Base-by-base conservation (phyloP, 2,113 vertebrate genomes). In the Oryzias melastigma region DNA sequence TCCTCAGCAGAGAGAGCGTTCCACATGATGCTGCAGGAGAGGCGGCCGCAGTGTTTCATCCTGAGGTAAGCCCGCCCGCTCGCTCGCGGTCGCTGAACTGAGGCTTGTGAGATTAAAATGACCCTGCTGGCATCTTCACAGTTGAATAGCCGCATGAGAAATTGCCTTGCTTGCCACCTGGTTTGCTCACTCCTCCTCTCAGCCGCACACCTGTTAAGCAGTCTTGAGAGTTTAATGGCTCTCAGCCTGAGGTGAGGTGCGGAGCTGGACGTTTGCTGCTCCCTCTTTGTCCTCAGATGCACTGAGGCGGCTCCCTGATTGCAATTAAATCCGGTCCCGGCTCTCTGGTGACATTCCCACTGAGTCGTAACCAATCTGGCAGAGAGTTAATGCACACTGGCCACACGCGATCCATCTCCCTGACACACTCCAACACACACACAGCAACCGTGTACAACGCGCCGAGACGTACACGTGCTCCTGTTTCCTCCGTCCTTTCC, bases 11-110 rank as follows among this genome's bases (percentile, higher is more conserved):
- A 98, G 77, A 87, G 93, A 73, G 95, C 96, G 17, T 96, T 93
- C 75, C 95, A 98, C 85, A 93, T 94, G 92, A 93, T 98, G 83
- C 91, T 95, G 77, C 95, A 93, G 86, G 95, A 98, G 77, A 90
- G 84, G 58, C 91, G 76, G 20, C 92, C 94, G 0, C 97, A 98
- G 44, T 95, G 94, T 80, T 97, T 98, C 86, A 91, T 98, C 62
- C 88, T 98, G 83, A 98, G 96, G 97, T 98, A 90, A 74, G 76
- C 6, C 25, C 22, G 44, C 53, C 25, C 7, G 14, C 44, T 16
- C 44, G 14, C 15, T 16, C 44, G 14, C 15, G 2, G n/a, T 47
- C 46, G 4, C 18, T 2, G 46, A n/a, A 13, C 46, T 51, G 0
- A 1, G 14, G 35, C 44, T 54, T 19, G 10, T 48, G 18, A 47